A percentile compares a stretch with the other conserved stretches of the same genome.
phyloP scores from a whole-genome alignment of 2,797 vertebrate species.

The Danio choprae region DNA sequence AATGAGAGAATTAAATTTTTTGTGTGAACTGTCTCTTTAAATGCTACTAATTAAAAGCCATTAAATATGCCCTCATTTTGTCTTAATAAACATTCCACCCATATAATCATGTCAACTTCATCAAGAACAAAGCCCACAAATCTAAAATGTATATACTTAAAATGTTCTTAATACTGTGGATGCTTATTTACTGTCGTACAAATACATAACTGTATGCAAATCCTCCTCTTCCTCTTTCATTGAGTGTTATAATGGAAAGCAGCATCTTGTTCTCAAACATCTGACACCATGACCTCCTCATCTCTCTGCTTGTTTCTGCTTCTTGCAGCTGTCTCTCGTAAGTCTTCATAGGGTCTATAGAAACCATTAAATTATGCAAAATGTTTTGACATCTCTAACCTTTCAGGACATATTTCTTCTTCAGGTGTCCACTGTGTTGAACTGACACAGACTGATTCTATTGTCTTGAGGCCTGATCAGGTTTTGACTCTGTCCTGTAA shows the following conservation, averaged over 20 bases:
- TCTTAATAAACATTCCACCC: too few species aligned
- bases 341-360: not conserved
- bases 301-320: not conserved
- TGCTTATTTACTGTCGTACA: not conserved
- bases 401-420: not conserved
- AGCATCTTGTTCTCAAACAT: not conserved
- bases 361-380: not conserved
- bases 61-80: too few species aligned
- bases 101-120: too few species aligned
- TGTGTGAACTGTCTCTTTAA: too few species aligned
- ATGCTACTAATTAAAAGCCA: too few species aligned
- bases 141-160: too few species aligned
- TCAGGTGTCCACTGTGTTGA: constrained; percentile 28
- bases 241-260: not conserved
- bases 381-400: not conserved
- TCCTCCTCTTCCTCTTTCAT: not conserved
- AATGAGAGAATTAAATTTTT: too few species aligned
- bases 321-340: not conserved
- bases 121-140: too few species aligned
- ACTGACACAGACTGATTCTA: constrained; percentile 7
- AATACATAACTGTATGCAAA: not conserved
- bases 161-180: too few species aligned
- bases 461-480: constrained; percentile 24
- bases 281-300: not conserved
- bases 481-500: constrained; percentile 47